Evolutionary conservation across 2,888 invertebrate species (phyloP).

Genomic region (Cantharis nigra): DNA sequence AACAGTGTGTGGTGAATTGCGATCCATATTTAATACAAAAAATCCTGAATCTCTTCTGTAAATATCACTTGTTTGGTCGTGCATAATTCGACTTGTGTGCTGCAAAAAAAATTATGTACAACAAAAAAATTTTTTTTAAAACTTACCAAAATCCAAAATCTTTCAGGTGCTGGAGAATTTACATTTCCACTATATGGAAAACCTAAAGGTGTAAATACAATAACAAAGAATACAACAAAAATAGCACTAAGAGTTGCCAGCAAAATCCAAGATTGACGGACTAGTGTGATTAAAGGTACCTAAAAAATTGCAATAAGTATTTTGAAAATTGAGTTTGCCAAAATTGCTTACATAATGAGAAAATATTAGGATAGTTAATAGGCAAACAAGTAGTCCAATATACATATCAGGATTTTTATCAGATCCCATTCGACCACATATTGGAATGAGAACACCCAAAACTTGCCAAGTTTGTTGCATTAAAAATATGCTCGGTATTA

Average conservation of each 20-base stretch:
- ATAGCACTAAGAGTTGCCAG: constrained; percentile 36
- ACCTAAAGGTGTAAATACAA: constrained; percentile 67
- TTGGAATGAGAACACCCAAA: constrained; percentile 44
- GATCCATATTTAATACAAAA: constrained; percentile 49
- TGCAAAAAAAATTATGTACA: constrained; percentile 31
- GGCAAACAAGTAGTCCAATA: constrained; percentile 51
- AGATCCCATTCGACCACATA: constrained; percentile 56
- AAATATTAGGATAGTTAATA: constrained; percentile 52
- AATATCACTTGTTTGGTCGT: constrained; percentile 41
- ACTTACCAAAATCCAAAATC: constrained; percentile 58
- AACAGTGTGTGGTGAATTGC: constrained; percentile 48
- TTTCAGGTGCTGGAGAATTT: constrained; percentile 66
- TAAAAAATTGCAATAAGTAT: constrained; percentile 29
- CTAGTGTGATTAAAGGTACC: constrained; percentile 42
- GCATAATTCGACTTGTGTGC: constrained; percentile 47
- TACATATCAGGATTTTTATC: constrained; percentile 57
- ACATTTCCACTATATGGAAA: constrained; percentile 71
- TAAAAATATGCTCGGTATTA: constrained; percentile 29
- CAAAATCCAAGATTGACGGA: constrained; percentile 41
- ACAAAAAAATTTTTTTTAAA: not conserved
- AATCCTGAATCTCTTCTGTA: constrained; percentile 47
- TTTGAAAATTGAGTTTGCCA: not conserved
- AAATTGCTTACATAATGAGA: constrained; percentile 50
- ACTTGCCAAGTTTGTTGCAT: constrained; percentile 26
- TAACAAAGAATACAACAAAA: constrained; percentile 50